Percentiles rank a stretch among this genome's conserved stretches.
Evolutionary conservation across 2,113 vertebrate genomes (phyloP).

Genomic region (Desmodus rotundus): DNA sequence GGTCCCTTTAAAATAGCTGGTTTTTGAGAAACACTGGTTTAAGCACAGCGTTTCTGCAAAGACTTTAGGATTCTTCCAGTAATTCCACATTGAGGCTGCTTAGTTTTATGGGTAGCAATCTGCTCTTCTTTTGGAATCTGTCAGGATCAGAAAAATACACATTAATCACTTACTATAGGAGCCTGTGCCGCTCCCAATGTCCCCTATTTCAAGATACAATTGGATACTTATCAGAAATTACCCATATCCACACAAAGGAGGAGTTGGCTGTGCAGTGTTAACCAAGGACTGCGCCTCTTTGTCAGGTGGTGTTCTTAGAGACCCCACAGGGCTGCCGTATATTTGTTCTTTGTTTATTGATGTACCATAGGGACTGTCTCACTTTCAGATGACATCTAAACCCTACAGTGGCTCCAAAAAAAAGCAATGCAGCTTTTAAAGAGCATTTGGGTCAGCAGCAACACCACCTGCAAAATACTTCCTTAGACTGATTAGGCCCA

Average conservation of each 20-base stretch:
- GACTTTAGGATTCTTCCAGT: slow-evolving; percentile 76
- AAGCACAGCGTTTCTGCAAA: slow-evolving; percentile 75
- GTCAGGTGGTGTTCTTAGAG: neutral
- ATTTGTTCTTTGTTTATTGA: neutral
- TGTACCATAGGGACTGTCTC: neutral
- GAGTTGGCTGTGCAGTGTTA: neutral
- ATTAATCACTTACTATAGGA: slow-evolving; percentile 72
- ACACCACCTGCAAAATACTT: neutral
- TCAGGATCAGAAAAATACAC: slow-evolving; percentile 65
- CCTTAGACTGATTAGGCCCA: neutral
- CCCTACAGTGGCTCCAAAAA: neutral
- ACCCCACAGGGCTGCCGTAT: neutral
- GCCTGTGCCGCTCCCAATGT: slow-evolving; percentile 36
- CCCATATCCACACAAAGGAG: neutral
- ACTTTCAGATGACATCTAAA: neutral
- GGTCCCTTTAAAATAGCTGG: slow-evolving; percentile 76
- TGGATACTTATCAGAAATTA: slow-evolving; percentile 43
- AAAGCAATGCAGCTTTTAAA: neutral
- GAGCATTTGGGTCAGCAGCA: neutral
- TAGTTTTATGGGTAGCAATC: slow-evolving; percentile 69
- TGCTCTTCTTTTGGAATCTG: slow-evolving; percentile 69
- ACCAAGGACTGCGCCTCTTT: neutral
- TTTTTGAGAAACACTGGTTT: slow-evolving; percentile 78
- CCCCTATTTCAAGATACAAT: slow-evolving; percentile 43
- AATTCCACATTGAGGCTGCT: slow-evolving; percentile 69